phyloP scores from a whole-genome alignment of 2,888 invertebrate genomes.

The Cordilura impudica region DNA sequence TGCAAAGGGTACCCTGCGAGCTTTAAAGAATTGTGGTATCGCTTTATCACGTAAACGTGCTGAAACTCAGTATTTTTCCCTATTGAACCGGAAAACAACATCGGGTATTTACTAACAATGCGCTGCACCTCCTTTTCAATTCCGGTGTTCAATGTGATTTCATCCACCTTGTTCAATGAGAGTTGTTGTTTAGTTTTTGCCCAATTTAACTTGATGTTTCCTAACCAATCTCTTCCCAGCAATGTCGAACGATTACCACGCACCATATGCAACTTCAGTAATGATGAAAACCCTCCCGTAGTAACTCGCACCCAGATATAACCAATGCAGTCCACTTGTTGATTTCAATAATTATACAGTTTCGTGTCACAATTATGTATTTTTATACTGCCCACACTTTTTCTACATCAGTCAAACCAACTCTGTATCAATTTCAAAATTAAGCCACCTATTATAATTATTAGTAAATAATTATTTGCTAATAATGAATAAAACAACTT shows the following conservation, averaged over 20 bases:
- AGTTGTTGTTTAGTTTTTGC: not conserved
- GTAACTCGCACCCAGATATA: no score
- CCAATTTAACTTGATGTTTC: constrained; percentile 48
- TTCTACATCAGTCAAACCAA: constrained; percentile 19
- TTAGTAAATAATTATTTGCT: no score
- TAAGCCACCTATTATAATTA: constrained; percentile 20
- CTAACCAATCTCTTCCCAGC: constrained; percentile 59
- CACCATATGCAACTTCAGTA: constrained; percentile 32
- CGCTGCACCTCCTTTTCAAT: not conserved
- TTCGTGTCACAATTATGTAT: no score
- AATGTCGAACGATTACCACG: constrained; percentile 40
- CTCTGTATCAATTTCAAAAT: constrained; percentile 48
- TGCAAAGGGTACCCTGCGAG: constrained; percentile 65
- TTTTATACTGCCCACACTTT: constrained; percentile 15
- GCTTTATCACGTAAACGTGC: no score
- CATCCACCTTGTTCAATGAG: not conserved
- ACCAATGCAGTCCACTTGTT: not conserved
- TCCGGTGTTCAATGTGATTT: constrained; percentile 1
- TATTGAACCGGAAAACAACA: no score
- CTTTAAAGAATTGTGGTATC: constrained; percentile 63
- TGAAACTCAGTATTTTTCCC: no score
- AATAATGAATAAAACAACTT: constrained; percentile 27
- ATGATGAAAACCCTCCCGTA: not conserved
- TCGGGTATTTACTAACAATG: no score
- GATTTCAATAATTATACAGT: no score